Evolutionary conservation across 2,888 invertebrate genomes (phyloP).

Genomic region (Globia sparganii): DNA sequence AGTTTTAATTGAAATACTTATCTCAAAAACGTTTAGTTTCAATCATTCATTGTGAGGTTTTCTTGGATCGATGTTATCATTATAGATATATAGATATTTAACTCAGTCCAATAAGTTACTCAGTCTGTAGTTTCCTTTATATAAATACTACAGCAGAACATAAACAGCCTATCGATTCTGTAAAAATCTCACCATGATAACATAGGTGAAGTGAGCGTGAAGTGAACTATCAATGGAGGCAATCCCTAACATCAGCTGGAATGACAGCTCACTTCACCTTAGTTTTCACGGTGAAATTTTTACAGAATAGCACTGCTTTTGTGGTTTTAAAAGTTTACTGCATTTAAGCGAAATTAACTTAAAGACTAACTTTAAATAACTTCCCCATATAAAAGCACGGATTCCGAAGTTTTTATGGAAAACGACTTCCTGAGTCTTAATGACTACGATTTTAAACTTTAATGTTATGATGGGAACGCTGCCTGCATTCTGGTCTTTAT

Average conservation of each 20-base stretch:
- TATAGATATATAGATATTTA: background rate
- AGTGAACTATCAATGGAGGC: too few species aligned
- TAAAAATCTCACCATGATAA: too few species aligned
- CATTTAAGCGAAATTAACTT: slow-evolving; percentile 33
- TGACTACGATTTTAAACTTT: slow-evolving; percentile 44
- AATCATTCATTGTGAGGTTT: background rate
- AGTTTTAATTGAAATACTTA: background rate
- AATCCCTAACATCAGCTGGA: too few species aligned
- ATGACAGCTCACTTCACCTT: too few species aligned
- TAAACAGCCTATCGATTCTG: too few species aligned
- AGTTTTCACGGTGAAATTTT: too few species aligned
- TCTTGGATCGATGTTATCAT: background rate
- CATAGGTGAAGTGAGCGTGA: too few species aligned
- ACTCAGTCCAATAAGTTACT: background rate
- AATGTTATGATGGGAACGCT: slow-evolving; percentile 19
- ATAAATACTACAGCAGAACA: background rate
- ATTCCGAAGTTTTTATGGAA: slow-evolving; percentile 53
- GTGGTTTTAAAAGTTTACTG: slow-evolving; percentile 42
- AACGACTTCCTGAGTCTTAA: slow-evolving; percentile 40
- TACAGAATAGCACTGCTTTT: too few species aligned
- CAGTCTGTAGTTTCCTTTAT: slow-evolving; percentile 1
- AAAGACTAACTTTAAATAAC: slow-evolving; percentile 52
- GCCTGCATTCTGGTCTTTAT: slow-evolving; percentile 23
- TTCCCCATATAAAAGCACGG: slow-evolving; percentile 43
- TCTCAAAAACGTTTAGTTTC: background rate